Percentiles rank a stretch among this genome's conserved stretches.
Conservation (phyloP, 2,113 vertebrate genomes). For the Oenanthe melanoleuca region DNA sequence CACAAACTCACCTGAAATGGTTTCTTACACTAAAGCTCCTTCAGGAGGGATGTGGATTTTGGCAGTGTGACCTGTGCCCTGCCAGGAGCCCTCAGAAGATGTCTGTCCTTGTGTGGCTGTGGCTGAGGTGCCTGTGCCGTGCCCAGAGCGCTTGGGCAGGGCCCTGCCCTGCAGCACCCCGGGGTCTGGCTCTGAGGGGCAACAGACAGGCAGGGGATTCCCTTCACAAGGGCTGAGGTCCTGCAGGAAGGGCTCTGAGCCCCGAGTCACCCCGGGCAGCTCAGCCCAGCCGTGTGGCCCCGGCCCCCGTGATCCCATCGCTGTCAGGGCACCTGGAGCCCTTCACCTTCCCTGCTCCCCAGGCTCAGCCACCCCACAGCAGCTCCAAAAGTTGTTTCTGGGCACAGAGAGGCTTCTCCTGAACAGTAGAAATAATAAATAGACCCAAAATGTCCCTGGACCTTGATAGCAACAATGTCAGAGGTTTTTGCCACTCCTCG, state of each 20-base stretch:
- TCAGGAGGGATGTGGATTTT: accelerated
- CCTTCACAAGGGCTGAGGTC: accelerated
- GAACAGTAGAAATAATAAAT: background rate
- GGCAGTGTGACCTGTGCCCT: background rate
- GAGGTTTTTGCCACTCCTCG: background rate
- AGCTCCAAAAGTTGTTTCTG: background rate
- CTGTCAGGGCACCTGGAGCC: background rate
- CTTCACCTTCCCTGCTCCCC: background rate
- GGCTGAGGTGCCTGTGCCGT: accelerated
- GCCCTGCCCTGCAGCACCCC: background rate
- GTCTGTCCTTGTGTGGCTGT: accelerated
- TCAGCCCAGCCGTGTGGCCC: accelerated
- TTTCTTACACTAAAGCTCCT: background rate
- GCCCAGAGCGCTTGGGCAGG: background rate
- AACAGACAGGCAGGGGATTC: background rate
- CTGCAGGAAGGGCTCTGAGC: background rate
- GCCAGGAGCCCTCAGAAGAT: background rate
- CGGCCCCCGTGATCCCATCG: accelerated
- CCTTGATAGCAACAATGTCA: background rate
- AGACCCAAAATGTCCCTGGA: background rate
- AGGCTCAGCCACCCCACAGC: background rate
- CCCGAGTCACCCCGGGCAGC: background rate
- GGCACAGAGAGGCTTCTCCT: background rate
- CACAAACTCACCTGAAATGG: background rate
- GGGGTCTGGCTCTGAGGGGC: accelerated